Conservation (phyloP, 2,797 vertebrate species). For the Oryzias dopingdopingensis region DNA sequence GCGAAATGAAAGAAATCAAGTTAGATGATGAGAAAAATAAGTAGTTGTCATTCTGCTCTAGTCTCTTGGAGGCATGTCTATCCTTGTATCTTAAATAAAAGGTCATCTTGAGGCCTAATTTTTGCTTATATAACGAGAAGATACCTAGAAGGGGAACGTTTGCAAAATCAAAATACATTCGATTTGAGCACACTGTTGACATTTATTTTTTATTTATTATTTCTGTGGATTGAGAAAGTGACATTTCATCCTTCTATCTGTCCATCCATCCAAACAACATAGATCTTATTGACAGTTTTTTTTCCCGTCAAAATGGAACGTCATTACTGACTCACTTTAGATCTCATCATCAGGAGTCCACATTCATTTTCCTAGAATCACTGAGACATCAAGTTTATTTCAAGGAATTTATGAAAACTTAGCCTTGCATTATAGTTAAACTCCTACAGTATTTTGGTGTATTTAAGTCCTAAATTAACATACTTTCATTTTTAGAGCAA, state of each 20-base stretch:
- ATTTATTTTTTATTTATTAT: not conserved
- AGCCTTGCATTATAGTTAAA: too few relatives aligned
- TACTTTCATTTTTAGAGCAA: too few relatives aligned
- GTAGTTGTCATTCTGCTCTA: conserved; percentile 6
- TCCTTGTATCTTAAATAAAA: conserved; percentile 8
- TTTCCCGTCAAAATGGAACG: not conserved
- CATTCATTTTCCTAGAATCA: too few relatives aligned
- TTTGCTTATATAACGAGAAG: conserved; percentile 7
- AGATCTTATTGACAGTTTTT: not conserved
- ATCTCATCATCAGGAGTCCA: too few relatives aligned
- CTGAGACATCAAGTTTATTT: too few relatives aligned
- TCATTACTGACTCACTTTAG: too few relatives aligned
- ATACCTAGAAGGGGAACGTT: too few relatives aligned
- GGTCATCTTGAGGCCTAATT: conserved; percentile 8
- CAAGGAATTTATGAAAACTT: too few relatives aligned
- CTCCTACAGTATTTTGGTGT: too few relatives aligned
- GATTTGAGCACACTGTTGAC: too few relatives aligned
- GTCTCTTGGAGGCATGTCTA: conserved; percentile 9
- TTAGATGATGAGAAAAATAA: conserved; percentile 11
- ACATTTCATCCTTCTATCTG: not conserved
- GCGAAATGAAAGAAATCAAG: conserved; percentile 4
- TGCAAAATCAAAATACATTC: too few relatives aligned
- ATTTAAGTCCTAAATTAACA: too few relatives aligned
- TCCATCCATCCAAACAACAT: not conserved
- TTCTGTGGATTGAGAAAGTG: conserved; percentile 27